Evolutionary conservation across 1,140 invertebrate species (phyloP).

Genomic region (Listronotus bonariensis): DNA sequence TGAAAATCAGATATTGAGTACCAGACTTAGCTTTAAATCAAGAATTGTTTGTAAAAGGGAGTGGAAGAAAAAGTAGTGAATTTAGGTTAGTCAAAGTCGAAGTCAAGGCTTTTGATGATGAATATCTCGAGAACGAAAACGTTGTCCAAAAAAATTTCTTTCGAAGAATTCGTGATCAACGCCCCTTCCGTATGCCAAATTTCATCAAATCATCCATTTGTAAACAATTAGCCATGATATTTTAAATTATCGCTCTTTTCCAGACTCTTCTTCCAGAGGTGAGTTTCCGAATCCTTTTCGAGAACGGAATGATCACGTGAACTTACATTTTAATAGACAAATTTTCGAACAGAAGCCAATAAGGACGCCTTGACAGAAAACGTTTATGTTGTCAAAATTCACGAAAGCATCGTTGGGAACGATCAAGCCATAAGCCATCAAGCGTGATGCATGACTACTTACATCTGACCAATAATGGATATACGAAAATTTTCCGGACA

Average conservation of each 20-base stretch:
- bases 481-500: slow-evolving; percentile 67
- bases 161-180: too few relatives aligned
- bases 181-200: too few relatives aligned
- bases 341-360: slow-evolving; percentile 50
- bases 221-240: slow-evolving; percentile 7
- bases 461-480: slow-evolving; percentile 69
- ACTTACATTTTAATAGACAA: slow-evolving; percentile 61
- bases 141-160: too few relatives aligned
- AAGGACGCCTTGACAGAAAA: slow-evolving; percentile 48
- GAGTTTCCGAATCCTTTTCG: slow-evolving; percentile 68
- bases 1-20: too few relatives aligned
- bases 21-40: too few relatives aligned
- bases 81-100: too few relatives aligned
- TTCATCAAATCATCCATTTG: too few relatives aligned
- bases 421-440: slow-evolving; percentile 67
- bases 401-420: slow-evolving; percentile 62
- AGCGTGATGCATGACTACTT: slow-evolving; percentile 77
- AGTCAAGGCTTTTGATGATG: too few relatives aligned
- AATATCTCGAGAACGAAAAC: too few relatives aligned
- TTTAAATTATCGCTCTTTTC: too few relatives aligned
- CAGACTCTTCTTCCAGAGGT: slow-evolving; percentile 70
- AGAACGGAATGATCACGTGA: slow-evolving; percentile 65
- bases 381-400: slow-evolving; percentile 60
- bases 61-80: too few relatives aligned
- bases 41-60: too few relatives aligned